phyloP scores from a whole-genome alignment of 2,888 invertebrate species.

The Bibio marci region DNA sequence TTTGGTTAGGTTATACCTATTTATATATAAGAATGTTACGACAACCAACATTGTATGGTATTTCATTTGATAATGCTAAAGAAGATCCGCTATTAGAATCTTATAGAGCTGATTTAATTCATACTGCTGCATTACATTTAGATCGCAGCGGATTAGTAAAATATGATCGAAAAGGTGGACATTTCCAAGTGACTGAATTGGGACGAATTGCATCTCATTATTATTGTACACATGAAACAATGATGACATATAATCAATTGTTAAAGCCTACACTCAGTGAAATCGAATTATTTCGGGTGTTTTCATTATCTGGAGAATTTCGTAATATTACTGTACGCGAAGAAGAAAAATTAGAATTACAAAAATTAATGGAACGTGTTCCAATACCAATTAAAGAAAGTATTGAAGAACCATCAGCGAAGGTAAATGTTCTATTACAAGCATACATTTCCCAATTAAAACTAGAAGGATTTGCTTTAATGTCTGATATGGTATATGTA shows the following conservation, averaged over 20 bases:
- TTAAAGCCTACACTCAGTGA: constrained; percentile 92
- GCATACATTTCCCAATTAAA: constrained; percentile 97
- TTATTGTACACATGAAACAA: constrained; percentile 94
- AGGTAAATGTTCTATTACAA: constrained; percentile 87
- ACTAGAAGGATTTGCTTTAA: constrained; percentile 93
- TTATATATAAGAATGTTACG: constrained; percentile 90
- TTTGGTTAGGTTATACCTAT: constrained; percentile 92
- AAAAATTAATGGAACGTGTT: constrained; percentile 79
- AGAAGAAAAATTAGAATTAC: constrained; percentile 92
- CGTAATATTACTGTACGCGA: constrained; percentile 80
- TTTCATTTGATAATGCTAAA: constrained; percentile 59
- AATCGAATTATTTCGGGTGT: constrained; percentile 95
- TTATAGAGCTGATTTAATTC: constrained; percentile 84
- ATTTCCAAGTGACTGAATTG: constrained; percentile 75
- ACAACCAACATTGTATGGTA: constrained; percentile 76
- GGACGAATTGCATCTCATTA: constrained; percentile 97
- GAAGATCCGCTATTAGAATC: constrained; percentile 76
- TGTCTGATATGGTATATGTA: constrained; percentile 99
- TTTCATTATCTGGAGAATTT: constrained; percentile 95
- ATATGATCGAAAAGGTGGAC: constrained; percentile 89
- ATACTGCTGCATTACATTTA: constrained; percentile 79
- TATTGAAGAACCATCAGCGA: constrained; percentile 90
- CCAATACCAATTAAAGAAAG: constrained; percentile 98
- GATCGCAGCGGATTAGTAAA: constrained; percentile 91
- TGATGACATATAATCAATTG: constrained; percentile 91